phyloP scores from a whole-genome alignment of 2,888 invertebrate genomes.

The Dolichopus griseipennis region DNA sequence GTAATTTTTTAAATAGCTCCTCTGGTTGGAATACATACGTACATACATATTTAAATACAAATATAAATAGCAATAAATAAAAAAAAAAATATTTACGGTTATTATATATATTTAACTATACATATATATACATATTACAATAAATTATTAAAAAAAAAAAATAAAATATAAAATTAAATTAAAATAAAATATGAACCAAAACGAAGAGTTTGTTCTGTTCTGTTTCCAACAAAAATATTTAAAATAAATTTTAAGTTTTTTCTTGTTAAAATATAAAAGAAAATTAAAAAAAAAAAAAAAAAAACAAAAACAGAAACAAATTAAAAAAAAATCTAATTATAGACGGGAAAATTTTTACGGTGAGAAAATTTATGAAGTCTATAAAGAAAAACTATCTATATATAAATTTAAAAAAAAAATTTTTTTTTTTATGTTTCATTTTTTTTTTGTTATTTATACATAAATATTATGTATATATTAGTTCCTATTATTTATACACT shows the following conservation, averaged over 20 bases:
- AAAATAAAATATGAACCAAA: neutral
- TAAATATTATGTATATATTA: too few relatives aligned
- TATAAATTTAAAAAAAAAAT: too few relatives aligned
- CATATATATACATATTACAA: too few relatives aligned
- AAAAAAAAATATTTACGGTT: too few relatives aligned
- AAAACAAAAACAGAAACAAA: too few relatives aligned
- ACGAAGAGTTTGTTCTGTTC: neutral
- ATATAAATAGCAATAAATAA: neutral
- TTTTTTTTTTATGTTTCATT: too few relatives aligned
- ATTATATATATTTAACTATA: neutral
- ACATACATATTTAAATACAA: slow-evolving; percentile 10
- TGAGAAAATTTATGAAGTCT: neutral
- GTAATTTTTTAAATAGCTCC: slow-evolving; percentile 13
- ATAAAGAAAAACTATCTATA: neutral
- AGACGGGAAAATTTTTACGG: neutral
- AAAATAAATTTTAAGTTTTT: neutral
- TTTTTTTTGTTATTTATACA: too few relatives aligned
- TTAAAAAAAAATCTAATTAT: neutral
- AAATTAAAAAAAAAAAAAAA: too few relatives aligned
- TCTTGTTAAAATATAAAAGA: neutral
- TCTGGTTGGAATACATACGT: neutral
- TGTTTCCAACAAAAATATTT: slow-evolving; percentile 6
- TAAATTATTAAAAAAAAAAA: neutral
- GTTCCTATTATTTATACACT: too few relatives aligned
- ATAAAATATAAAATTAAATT: too few relatives aligned